Evolutionary conservation across 1,140 invertebrate genomes (phyloP).

Genomic region (Ceratosolen solmsi): DNA sequence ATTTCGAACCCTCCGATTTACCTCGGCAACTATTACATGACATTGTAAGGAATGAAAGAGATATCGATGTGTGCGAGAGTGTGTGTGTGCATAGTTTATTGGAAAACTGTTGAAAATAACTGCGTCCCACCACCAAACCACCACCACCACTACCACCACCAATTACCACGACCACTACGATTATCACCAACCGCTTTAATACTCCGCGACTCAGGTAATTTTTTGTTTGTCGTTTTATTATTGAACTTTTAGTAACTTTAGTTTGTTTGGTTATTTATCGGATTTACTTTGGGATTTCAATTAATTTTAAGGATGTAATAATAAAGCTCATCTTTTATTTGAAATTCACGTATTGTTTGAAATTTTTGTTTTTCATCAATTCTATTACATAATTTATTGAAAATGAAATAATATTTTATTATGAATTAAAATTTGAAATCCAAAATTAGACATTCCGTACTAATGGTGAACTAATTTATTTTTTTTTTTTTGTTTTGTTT

Average conservation of each 20-base stretch:
- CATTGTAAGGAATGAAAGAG: constrained; percentile 18
- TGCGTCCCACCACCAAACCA: constrained; percentile 59
- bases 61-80: not conserved
- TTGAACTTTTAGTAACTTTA: constrained; percentile 45
- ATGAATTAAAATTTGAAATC: constrained; percentile 20
- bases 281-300: constrained; percentile 31
- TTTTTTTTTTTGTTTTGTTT: not conserved
- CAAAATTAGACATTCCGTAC: not conserved
- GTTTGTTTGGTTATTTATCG: constrained; percentile 16
- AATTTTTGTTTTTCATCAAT: too few relatives aligned
- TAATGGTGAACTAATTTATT: constrained; percentile 18
- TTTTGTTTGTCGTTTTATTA: constrained; percentile 56
- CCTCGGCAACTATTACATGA: constrained; percentile 5
- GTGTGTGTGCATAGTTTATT: constrained; percentile 7
- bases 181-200: constrained; percentile 61
- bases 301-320: not conserved
- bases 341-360: too few relatives aligned
- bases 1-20: not conserved
- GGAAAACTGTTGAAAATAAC: constrained; percentile 3
- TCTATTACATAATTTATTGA: too few relatives aligned
- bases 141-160: constrained; percentile 37
- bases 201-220: constrained; percentile 70
- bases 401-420: too few relatives aligned
- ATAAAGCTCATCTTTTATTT: not conserved
- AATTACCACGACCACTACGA: constrained; percentile 55